Percentiles rank a stretch among this genome's conserved stretches.
These are phyloP conservation scores for Columba janthina DNA, from an alignment of 2,113 vertebrate genomes.

Conservation along the genomic window DNA sequence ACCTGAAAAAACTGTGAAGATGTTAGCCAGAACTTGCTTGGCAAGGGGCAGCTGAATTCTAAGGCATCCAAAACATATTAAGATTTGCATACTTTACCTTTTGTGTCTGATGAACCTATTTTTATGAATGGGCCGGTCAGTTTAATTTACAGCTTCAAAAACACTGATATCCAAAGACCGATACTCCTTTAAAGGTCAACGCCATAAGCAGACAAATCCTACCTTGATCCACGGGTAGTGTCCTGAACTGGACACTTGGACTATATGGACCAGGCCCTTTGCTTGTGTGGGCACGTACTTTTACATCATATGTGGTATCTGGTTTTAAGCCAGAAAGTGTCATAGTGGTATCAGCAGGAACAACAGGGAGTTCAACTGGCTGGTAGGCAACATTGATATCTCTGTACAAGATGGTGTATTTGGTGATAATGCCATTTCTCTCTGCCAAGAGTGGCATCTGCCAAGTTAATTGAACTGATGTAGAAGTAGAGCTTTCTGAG, in stretches of 20 bases:
- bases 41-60: slow-evolving; percentile 72
- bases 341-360: slow-evolving; percentile 89
- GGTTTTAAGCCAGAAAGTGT: slow-evolving; percentile 93
- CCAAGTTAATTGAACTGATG: slow-evolving; percentile 94
- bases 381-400: slow-evolving; percentile 97
- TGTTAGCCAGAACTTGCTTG: slow-evolving; percentile 74
- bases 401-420: slow-evolving; percentile 94
- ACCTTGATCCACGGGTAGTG: slow-evolving; percentile 99
- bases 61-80: slow-evolving; percentile 74
- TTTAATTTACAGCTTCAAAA: slow-evolving; percentile 79
- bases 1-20: slow-evolving; percentile 74
- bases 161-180: slow-evolving; percentile 78
- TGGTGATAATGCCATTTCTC: slow-evolving; percentile 91
- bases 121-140: slow-evolving; percentile 75
- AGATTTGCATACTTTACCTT: slow-evolving; percentile 83
- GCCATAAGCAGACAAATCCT: slow-evolving; percentile 91
- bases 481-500: slow-evolving; percentile 88
- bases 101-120: slow-evolving; percentile 76
- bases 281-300: slow-evolving; percentile 99
- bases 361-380: slow-evolving; percentile 91
- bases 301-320: slow-evolving; percentile 99
- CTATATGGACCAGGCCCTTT: slow-evolving; percentile 99
- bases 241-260: slow-evolving; percentile 99
- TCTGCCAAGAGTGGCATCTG: slow-evolving; percentile 89
- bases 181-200: slow-evolving; percentile 80